These are phyloP conservation scores for Corythaixoides concolor DNA, from an alignment of 2,113 vertebrate genomes.

Conservation along the genomic window DNA sequence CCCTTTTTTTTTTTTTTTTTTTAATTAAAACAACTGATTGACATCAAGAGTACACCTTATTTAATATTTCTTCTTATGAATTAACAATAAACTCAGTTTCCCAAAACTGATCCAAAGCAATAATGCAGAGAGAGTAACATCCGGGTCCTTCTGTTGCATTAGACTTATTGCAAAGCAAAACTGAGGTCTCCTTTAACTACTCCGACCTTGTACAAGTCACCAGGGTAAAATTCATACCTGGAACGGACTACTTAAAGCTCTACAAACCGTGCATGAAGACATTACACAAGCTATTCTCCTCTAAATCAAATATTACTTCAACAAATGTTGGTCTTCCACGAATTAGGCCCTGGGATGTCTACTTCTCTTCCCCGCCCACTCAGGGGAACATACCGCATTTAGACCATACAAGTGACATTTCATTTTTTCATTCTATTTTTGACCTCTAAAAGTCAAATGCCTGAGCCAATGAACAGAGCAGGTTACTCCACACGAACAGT, in stretches of 20 bases:
- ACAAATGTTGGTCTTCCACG: not conserved
- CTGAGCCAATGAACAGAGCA: not conserved
- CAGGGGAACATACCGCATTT: not conserved
- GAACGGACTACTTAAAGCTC: not conserved
- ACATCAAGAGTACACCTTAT: accelerated
- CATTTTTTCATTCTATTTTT: not conserved
- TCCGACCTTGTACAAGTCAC: not conserved
- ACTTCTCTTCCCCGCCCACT: not conserved
- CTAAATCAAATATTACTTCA: not conserved
- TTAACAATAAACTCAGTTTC: not conserved
- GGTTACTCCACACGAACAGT: not conserved
- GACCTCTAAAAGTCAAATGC: not conserved
- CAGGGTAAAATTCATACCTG: not conserved
- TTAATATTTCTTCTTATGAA: not conserved
- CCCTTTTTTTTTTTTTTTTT: not conserved
- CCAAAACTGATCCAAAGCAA: not conserved
- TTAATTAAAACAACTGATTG: not conserved
- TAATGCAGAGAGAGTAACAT: not conserved
- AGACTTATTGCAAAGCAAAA: not conserved
- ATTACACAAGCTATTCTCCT: not conserved
- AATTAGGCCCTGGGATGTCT: not conserved
- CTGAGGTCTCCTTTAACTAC: not conserved
- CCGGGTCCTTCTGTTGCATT: not conserved
- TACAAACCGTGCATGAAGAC: not conserved
- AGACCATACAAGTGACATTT: not conserved